Evolutionary conservation across 2,888 invertebrate genomes (phyloP).

Genomic region (Abrostola triplasia): DNA sequence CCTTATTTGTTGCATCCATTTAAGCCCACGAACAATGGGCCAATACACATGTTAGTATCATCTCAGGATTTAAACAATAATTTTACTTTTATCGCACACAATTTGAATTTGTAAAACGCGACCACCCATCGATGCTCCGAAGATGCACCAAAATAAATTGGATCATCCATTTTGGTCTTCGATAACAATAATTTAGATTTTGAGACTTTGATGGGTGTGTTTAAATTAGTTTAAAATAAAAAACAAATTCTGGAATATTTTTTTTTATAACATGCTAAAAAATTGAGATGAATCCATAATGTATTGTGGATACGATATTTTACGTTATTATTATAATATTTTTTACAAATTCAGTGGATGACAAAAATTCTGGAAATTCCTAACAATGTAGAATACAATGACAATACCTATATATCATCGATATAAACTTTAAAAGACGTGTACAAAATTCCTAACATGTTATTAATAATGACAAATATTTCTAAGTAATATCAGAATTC

Average conservation of each 20-base stretch:
- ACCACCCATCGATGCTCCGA: slow-evolving; percentile 45
- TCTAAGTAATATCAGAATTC: slow-evolving; percentile 18
- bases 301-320: too few species aligned
- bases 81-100: slow-evolving; percentile 45
- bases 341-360: background rate
- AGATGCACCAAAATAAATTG: slow-evolving; percentile 35
- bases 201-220: slow-evolving; percentile 16
- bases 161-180: slow-evolving; percentile 40
- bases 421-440: background rate
- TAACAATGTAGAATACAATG: background rate
- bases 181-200: slow-evolving; percentile 45
- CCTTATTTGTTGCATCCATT: slow-evolving; percentile 34
- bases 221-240: slow-evolving; percentile 28
- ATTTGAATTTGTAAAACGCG: slow-evolving; percentile 45
- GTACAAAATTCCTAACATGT: background rate
- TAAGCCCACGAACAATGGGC: slow-evolving; percentile 49
- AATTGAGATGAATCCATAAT: too few species aligned
- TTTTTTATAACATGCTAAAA: too few species aligned
- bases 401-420: background rate
- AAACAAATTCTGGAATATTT: background rate
- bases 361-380: background rate
- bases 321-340: background rate
- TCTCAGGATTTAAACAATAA: slow-evolving; percentile 45
- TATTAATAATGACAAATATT: background rate
- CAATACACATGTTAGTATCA: slow-evolving; percentile 37